Conservation (phyloP, 2,797 vertebrate species). For the Denticeps clupeoides region DNA sequence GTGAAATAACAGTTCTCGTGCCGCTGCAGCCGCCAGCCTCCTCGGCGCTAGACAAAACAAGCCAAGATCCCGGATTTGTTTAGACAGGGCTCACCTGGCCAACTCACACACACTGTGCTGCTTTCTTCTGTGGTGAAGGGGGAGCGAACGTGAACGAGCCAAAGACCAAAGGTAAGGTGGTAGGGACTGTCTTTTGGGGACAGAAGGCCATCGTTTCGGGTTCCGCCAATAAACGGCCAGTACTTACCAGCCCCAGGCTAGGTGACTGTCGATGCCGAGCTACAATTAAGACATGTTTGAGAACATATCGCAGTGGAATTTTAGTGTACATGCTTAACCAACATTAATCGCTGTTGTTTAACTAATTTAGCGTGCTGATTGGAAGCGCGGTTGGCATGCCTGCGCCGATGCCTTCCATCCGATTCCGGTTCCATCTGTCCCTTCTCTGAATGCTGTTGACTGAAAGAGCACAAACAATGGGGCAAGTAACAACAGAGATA, state of each 20-base stretch:
- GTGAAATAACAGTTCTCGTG: background rate
- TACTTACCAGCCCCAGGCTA: slow-evolving; percentile 5
- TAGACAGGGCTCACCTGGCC: slow-evolving; percentile 60
- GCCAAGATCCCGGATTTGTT: slow-evolving; percentile 51
- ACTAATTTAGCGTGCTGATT: too few species aligned
- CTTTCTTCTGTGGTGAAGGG: background rate
- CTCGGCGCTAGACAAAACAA: slow-evolving; percentile 60
- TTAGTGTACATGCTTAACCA: too few species aligned
- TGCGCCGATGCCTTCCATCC: too few species aligned
- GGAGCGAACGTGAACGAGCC: too few species aligned
- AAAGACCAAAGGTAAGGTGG: too few species aligned
- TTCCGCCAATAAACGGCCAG: slow-evolving; percentile 18
- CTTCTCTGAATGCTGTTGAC: background rate
- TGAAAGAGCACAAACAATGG: background rate
- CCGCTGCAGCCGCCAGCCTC: slow-evolving; percentile 23
- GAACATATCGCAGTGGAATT: too few species aligned
- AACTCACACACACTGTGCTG: background rate
- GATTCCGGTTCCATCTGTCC: slow-evolving; percentile 2
- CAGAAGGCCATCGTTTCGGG: slow-evolving; percentile 26
- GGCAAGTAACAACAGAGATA: background rate
- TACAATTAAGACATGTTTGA: too few species aligned
- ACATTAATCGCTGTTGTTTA: too few species aligned
- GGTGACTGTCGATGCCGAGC: too few species aligned
- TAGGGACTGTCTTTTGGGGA: slow-evolving; percentile 20
- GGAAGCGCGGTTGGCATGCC: too few species aligned